These are phyloP conservation scores for Craseonycteris thonglongyai DNA, from an alignment of 2,113 vertebrate species.

Conservation along the genomic window DNA sequence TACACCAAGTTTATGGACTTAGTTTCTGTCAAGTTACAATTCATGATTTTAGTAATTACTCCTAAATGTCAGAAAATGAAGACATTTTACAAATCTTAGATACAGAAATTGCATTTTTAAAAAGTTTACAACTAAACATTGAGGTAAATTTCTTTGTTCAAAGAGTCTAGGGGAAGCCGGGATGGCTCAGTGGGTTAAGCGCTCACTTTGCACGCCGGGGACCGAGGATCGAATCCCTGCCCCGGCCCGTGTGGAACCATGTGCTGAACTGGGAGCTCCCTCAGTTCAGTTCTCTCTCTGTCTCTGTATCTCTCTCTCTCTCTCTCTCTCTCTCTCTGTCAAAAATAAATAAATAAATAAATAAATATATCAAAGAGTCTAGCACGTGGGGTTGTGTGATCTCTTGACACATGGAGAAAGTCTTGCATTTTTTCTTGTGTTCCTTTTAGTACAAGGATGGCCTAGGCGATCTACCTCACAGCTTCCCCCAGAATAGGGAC, in stretches of 20 bases:
- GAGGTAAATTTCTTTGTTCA: neutral
- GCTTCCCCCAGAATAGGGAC: too few species aligned
- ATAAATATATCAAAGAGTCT: neutral
- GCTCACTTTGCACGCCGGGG: too few species aligned
- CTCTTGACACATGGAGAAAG: neutral
- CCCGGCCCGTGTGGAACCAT: too few species aligned
- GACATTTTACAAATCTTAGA: neutral
- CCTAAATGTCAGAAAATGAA: neutral
- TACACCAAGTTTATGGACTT: neutral
- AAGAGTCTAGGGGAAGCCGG: too few species aligned
- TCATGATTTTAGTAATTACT: neutral
- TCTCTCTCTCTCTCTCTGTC: too few species aligned
- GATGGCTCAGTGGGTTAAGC: too few species aligned
- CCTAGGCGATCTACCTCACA: neutral
- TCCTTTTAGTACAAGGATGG: neutral
- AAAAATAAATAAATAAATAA: too few species aligned
- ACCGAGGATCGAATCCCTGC: too few species aligned
- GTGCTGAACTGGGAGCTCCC: too few species aligned
- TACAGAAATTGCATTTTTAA: neutral
- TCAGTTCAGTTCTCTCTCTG: too few species aligned
- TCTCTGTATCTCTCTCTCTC: too few species aligned
- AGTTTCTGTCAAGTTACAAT: slow-evolving; percentile 12
- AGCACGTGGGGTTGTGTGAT: neutral
- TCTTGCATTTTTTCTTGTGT: neutral
- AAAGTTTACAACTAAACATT: neutral